phyloP scores from a whole-genome alignment of 2,888 invertebrate species.

The Polia nebulosa region DNA sequence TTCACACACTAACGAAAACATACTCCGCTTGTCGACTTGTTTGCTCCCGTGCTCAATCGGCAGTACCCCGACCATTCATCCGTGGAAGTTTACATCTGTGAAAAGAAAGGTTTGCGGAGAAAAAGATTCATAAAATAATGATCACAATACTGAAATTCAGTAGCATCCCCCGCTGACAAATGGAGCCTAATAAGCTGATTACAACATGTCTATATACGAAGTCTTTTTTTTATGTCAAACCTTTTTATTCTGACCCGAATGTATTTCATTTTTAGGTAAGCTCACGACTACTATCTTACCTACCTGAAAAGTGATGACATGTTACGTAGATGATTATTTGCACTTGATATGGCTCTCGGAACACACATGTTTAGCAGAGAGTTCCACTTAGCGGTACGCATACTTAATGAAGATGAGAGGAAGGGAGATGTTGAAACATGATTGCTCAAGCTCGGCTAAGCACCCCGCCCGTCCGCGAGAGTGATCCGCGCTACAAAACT shows the following conservation, averaged over 20 bases:
- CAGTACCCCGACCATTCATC: background rate
- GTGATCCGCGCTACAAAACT: slow-evolving; percentile 5
- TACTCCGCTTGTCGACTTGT: background rate
- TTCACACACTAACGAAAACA: background rate
- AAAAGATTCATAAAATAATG: slow-evolving; percentile 30
- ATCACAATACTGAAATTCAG: slow-evolving; percentile 17
- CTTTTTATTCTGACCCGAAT: slow-evolving; percentile 1
- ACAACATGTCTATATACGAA: slow-evolving; percentile 13
- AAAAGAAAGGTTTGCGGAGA: slow-evolving; percentile 1
- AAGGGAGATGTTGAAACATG: slow-evolving; percentile 8
- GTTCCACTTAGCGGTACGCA: slow-evolving; percentile 17
- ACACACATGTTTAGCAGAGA: background rate
- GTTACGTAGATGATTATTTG: background rate
- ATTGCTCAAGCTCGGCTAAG: background rate
- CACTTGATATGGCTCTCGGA: background rate
- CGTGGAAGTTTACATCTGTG: background rate
- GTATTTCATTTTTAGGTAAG: background rate
- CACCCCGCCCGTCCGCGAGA: background rate
- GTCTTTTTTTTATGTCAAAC: slow-evolving; percentile 18
- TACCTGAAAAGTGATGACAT: background rate
- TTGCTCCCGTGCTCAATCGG: too few species aligned
- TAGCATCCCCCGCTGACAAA: slow-evolving; percentile 12
- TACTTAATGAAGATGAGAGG: slow-evolving; percentile 28
- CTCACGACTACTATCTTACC: background rate
- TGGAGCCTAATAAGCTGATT: slow-evolving; percentile 27